A percentile compares a stretch with the other conserved stretches of the same genome.
These are phyloP conservation scores for Syrrhaptes paradoxus DNA, from an alignment of 2,113 vertebrate genomes.

Conservation along the genomic window DNA sequence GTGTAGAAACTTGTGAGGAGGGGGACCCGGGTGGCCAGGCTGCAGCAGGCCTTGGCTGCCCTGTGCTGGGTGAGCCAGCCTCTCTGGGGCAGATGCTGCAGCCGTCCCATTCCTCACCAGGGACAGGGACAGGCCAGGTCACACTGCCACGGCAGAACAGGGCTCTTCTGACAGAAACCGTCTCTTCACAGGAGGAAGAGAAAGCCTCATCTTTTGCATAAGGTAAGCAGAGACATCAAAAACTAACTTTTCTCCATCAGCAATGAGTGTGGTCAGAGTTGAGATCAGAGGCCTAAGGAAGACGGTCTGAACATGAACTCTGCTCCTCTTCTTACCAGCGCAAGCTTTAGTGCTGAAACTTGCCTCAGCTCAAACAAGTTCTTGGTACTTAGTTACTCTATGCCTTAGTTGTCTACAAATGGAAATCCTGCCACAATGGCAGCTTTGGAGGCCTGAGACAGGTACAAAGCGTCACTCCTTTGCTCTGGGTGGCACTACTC, in stretches of 20 bases:
- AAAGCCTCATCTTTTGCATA: not conserved
- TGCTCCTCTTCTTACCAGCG: not conserved
- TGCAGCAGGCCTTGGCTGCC: not conserved
- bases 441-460: not conserved
- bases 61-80: accelerated
- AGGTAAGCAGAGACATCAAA: not conserved
- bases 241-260: not conserved
- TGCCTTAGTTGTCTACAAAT: not conserved
- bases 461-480: not conserved
- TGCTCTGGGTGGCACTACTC: not conserved
- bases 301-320: not conserved
- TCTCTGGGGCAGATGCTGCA: not conserved
- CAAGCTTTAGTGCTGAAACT: not conserved
- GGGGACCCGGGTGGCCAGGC: not conserved
- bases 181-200: not conserved
- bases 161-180: not conserved
- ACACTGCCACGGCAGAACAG: not conserved
- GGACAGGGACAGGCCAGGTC: not conserved
- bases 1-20: not conserved
- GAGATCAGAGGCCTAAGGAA: not conserved
- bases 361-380: not conserved
- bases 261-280: not conserved
- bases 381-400: not conserved
- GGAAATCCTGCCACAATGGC: not conserved
- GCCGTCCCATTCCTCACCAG: not conserved